Evolutionary conservation across 2,113 vertebrate genomes (phyloP).

Genomic region (Serinus canaria): DNA sequence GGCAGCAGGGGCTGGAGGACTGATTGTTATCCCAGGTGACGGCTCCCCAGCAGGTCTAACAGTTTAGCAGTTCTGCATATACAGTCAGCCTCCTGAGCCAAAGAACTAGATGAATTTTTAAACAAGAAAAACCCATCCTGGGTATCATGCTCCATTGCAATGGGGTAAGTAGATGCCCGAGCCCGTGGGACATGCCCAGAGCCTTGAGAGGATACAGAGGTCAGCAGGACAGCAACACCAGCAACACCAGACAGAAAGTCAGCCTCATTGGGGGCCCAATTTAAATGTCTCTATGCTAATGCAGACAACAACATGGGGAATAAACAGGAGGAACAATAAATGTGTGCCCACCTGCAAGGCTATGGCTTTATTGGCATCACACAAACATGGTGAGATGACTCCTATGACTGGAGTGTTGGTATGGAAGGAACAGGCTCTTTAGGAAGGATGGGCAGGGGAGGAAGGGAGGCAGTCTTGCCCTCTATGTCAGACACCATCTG

Average conservation of each 20-base stretch:
- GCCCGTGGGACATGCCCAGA: neutral
- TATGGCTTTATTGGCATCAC: neutral
- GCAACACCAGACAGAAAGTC: neutral
- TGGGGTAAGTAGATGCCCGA: neutral
- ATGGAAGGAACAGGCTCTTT: neutral
- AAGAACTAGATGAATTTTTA: neutral
- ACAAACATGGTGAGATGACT: neutral
- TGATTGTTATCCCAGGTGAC: neutral
- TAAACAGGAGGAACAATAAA: neutral
- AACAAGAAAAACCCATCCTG: neutral
- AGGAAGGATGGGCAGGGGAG: neutral
- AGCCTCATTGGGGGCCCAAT: neutral
- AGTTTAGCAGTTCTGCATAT: neutral
- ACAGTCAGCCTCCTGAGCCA: neutral
- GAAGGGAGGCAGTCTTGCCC: neutral
- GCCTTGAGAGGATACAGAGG: neutral
- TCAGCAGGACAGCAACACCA: neutral
- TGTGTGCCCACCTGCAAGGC: accelerated
- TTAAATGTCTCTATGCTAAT: neutral
- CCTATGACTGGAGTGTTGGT: neutral
- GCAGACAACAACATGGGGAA: neutral
- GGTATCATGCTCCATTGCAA: neutral
- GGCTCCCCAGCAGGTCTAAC: neutral
- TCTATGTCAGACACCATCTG: neutral
- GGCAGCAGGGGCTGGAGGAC: neutral